Conservation (phyloP, 2,113 vertebrate genomes). For the Paratilapia polleni region DNA sequence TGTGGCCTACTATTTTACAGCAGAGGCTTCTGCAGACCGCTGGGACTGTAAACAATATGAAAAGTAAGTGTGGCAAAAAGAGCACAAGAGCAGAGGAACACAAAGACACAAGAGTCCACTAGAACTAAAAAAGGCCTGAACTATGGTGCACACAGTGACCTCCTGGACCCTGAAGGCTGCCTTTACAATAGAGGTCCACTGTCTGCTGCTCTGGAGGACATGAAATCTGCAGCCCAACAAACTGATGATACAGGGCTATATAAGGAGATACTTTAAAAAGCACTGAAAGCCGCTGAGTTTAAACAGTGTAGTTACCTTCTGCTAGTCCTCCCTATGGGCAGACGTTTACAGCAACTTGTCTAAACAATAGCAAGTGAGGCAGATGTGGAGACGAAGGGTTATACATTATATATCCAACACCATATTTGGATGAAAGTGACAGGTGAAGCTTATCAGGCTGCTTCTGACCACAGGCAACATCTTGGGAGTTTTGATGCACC, state of each 20-base stretch:
- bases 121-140: constrained; percentile 18
- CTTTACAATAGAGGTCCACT: constrained; percentile 30
- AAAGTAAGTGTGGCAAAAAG: constrained; percentile 30
- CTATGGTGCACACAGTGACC: constrained; percentile 44
- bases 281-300: constrained; percentile 45
- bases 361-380: constrained; percentile 72
- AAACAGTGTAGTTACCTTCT: constrained; percentile 48
- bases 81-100: constrained; percentile 47
- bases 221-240: constrained; percentile 35
- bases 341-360: constrained; percentile 74
- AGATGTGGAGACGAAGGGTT: constrained; percentile 38
- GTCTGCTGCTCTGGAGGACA: constrained; percentile 35
- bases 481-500: neutral
- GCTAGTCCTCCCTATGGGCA: constrained; percentile 51
- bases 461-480: constrained; percentile 13
- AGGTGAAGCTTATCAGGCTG: constrained; percentile 55
- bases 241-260: constrained; percentile 57
- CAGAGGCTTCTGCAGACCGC: constrained; percentile 18
- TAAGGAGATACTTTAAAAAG: constrained; percentile 60
- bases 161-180: constrained; percentile 24
- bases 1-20: constrained; percentile 53
- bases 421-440: constrained; percentile 65
- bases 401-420: constrained; percentile 44
- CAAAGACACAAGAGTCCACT: constrained; percentile 39
- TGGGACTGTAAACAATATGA: constrained; percentile 22